Conservation (phyloP, 1,140 invertebrate species). For the Drusus annulatus region DNA sequence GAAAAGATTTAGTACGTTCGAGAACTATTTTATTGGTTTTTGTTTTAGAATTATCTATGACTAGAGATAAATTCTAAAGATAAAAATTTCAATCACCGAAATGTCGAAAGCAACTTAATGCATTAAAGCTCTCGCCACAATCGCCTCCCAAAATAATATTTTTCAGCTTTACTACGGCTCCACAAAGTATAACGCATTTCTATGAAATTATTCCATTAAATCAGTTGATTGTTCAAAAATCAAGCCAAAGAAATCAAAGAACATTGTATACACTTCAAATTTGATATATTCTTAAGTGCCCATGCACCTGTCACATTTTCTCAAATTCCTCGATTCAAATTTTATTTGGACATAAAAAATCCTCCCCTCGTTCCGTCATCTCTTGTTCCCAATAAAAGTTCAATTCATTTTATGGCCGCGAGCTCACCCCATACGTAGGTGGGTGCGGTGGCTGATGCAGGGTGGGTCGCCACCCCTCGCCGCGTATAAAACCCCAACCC, state of each 20-base stretch:
- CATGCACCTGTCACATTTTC: slow-evolving; percentile 28
- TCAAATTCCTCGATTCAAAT: slow-evolving; percentile 32
- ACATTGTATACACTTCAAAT: background rate
- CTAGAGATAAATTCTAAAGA: too few species aligned
- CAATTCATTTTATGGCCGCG: slow-evolving; percentile 53
- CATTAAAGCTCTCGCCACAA: too few species aligned
- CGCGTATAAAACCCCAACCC: slow-evolving; percentile 23
- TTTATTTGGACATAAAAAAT: slow-evolving; percentile 17
- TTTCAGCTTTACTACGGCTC: too few species aligned
- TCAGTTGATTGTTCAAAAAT: background rate
- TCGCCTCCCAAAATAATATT: too few species aligned
- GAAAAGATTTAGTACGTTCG: too few species aligned
- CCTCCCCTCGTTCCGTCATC: slow-evolving; percentile 3
- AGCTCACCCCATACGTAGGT: background rate
- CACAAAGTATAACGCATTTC: too few species aligned
- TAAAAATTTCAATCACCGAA: too few species aligned
- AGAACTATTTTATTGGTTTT: too few species aligned
- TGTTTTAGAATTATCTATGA: too few species aligned
- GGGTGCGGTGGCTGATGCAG: too few species aligned
- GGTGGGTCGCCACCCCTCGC: background rate
- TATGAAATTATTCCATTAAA: too few species aligned
- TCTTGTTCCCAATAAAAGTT: slow-evolving; percentile 51
- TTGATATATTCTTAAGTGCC: slow-evolving; percentile 14
- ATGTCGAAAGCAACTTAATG: too few species aligned
- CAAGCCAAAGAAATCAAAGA: background rate